phyloP scores from a whole-genome alignment of 2,888 invertebrate genomes.

The Leptinotarsa juncta region DNA sequence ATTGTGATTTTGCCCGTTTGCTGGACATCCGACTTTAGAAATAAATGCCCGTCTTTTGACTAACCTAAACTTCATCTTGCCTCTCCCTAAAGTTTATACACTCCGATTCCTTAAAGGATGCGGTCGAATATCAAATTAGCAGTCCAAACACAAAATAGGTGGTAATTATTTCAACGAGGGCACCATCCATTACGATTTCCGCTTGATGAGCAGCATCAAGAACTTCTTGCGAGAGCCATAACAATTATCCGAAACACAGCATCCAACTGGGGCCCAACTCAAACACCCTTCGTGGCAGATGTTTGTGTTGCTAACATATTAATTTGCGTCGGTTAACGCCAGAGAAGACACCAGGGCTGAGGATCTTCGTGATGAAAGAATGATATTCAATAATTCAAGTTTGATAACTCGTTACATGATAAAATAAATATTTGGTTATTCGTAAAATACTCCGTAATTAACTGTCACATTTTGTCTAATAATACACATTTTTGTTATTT shows the following conservation, averaged over 20 bases:
- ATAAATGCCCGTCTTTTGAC: too few relatives aligned
- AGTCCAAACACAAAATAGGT: conserved; percentile 19
- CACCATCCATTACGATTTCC: conserved; percentile 15
- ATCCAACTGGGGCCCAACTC: conserved; percentile 43
- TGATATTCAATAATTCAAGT: neutral
- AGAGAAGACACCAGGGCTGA: neutral
- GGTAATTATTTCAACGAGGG: neutral
- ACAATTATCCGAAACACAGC: conserved; percentile 41
- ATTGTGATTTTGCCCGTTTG: too few relatives aligned
- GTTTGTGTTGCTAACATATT: conserved; percentile 41
- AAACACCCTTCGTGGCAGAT: conserved; percentile 39
- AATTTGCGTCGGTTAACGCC: conserved; percentile 44
- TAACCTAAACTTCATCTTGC: too few relatives aligned
- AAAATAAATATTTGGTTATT: too few relatives aligned
- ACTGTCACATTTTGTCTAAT: too few relatives aligned
- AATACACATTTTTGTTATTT: too few relatives aligned
- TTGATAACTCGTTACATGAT: too few relatives aligned
- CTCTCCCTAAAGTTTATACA: too few relatives aligned
- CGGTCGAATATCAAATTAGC: conserved; percentile 12
- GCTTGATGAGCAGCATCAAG: conserved; percentile 19
- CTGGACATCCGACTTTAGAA: too few relatives aligned
- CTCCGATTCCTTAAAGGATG: neutral
- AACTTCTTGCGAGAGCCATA: conserved; percentile 36
- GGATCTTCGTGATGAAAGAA: neutral
- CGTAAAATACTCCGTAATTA: too few relatives aligned